Conservation (phyloP, 2,797 vertebrate genomes). For the Darevskia mixta region DNA sequence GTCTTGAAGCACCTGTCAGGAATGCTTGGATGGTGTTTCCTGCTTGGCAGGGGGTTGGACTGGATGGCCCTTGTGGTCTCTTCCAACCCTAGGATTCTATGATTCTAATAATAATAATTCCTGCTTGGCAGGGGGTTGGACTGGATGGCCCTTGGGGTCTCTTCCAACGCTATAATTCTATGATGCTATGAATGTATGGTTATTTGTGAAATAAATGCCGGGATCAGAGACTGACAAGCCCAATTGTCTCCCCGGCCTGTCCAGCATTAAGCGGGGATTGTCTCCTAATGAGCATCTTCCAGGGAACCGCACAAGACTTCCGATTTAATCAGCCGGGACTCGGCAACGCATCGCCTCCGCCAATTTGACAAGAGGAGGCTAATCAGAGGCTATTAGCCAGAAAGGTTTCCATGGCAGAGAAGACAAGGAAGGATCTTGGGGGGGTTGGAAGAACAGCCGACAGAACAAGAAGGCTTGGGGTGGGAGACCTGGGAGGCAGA, state of each 20-base stretch:
- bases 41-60: too few species aligned
- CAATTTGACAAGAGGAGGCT: conserved; percentile 76
- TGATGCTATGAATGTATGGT: conserved; percentile 41
- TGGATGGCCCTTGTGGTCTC: too few species aligned
- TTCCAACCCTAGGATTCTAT: too few species aligned
- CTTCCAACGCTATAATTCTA: too few species aligned
- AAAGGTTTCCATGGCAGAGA: conserved; percentile 66
- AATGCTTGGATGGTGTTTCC: too few species aligned
- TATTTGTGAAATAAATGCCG: conserved; percentile 66
- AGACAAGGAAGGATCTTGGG: conserved; percentile 36
- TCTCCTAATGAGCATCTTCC: conserved; percentile 75
- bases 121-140: too few species aligned
- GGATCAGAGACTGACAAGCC: conserved; percentile 70
- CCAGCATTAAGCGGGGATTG: conserved; percentile 66
- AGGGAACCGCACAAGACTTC: conserved; percentile 66
- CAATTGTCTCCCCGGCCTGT: conserved; percentile 65
- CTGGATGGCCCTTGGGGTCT: too few species aligned
- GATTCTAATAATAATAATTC: too few species aligned
- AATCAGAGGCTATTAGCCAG: conserved; percentile 70
- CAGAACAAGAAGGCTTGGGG: too few species aligned
- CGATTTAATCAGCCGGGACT: conserved; percentile 66
- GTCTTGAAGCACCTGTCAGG: too few species aligned
- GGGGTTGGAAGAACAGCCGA: neutral
- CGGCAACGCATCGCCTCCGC: conserved; percentile 70
- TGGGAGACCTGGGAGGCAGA: neutral